Conservation (phyloP, 2,113 vertebrate genomes). For the Oncorhynchus clarkii region DNA sequence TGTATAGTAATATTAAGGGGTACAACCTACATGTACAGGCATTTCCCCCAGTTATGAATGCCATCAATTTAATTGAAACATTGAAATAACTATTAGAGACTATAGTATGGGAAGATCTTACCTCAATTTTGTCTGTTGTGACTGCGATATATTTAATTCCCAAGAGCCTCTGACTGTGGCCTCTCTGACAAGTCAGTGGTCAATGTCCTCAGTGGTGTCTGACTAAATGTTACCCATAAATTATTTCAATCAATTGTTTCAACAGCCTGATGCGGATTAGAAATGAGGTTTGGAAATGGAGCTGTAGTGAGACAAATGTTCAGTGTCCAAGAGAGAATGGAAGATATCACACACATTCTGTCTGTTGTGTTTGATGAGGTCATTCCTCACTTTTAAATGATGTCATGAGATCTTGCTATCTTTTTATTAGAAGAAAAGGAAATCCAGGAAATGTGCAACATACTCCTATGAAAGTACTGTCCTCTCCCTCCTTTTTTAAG, state of each 20-base stretch:
- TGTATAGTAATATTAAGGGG: not conserved
- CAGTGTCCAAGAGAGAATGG: slow-evolving; percentile 30
- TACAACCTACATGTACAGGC: not conserved
- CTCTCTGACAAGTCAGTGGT: not conserved
- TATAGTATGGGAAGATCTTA: not conserved
- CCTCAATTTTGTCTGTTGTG: not conserved
- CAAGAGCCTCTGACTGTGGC: not conserved
- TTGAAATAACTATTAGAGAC: not conserved
- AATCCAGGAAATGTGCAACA: slow-evolving; percentile 27
- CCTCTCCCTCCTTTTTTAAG: slow-evolving; percentile 23
- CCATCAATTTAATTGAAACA: not conserved
- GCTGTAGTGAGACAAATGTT: not conserved
- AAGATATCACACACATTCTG: slow-evolving; percentile 55
- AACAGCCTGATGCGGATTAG: not conserved
- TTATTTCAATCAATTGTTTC: not conserved
- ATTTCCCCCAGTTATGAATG: not conserved
- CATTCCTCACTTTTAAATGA: slow-evolving; percentile 65
- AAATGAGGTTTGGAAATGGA: not conserved
- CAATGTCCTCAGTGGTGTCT: not conserved
- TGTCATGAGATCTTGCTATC: slow-evolving; percentile 63
- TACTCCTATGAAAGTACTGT: slow-evolving; percentile 24
- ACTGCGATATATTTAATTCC: not conserved
- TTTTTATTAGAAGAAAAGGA: slow-evolving; percentile 45
- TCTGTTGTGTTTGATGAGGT: slow-evolving; percentile 48
- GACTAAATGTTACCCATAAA: not conserved